These are phyloP conservation scores for Campylomormyrus tamandua DNA, from an alignment of 2,113 vertebrate species.

Conservation along the genomic window DNA sequence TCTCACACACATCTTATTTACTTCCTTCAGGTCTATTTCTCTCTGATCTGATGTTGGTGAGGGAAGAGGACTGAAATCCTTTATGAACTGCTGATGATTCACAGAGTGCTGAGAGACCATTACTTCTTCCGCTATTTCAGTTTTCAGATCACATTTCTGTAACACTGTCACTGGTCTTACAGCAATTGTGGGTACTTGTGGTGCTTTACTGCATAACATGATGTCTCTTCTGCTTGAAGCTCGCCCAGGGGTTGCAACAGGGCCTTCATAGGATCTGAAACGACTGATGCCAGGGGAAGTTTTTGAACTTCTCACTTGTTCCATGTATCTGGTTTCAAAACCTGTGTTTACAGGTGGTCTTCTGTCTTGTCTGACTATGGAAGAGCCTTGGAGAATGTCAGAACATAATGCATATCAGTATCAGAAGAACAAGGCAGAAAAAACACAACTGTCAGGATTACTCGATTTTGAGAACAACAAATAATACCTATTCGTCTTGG, in stretches of 20 bases:
- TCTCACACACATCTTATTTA: slow-evolving; percentile 37
- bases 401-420: slow-evolving; percentile 59
- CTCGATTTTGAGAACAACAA: background rate
- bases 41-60: slow-evolving; percentile 29
- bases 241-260: slow-evolving; percentile 47
- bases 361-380: slow-evolving; percentile 56
- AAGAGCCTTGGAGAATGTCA: slow-evolving; percentile 54
- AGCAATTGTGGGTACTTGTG: slow-evolving; percentile 40
- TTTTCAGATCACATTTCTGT: slow-evolving; percentile 38
- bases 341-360: slow-evolving; percentile 43
- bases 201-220: slow-evolving; percentile 54
- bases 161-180: background rate
- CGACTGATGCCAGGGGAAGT: slow-evolving; percentile 41
- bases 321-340: slow-evolving; percentile 52
- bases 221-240: slow-evolving; percentile 60
- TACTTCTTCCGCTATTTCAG: slow-evolving; percentile 48
- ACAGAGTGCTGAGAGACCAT: slow-evolving; percentile 29
- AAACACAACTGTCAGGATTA: background rate
- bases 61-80: slow-evolving; percentile 23
- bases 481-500: slow-evolving; percentile 62
- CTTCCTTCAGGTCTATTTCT: slow-evolving; percentile 27
- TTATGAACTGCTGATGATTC: slow-evolving; percentile 28
- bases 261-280: slow-evolving; percentile 45
- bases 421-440: slow-evolving; percentile 53
- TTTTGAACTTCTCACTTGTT: slow-evolving; percentile 44